These are phyloP conservation scores for Zosterops hypoxanthus DNA, from an alignment of 2,113 vertebrate species.

Conservation along the genomic window DNA sequence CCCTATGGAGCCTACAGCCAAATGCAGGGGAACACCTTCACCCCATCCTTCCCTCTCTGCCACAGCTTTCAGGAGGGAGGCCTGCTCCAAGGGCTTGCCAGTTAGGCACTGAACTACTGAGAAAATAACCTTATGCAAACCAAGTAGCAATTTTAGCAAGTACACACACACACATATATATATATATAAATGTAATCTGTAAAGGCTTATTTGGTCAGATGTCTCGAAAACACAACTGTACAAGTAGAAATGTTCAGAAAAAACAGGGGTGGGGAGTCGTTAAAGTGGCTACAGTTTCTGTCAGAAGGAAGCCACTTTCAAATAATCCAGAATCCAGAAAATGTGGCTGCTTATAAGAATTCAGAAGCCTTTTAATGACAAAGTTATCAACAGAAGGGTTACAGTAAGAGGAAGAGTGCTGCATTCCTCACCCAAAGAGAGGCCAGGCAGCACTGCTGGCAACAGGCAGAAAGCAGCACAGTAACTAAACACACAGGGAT, in stretches of 20 bases:
- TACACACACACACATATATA: background rate
- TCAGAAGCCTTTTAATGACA: background rate
- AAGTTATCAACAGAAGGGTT: background rate
- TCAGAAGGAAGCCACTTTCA: background rate
- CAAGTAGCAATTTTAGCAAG: background rate
- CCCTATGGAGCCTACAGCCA: fast-evolving
- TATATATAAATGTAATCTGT: too few relatives aligned
- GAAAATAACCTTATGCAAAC: background rate
- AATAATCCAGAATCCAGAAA: background rate
- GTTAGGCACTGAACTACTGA: background rate
- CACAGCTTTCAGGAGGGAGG: fast-evolving
- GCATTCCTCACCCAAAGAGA: background rate
- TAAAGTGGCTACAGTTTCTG: background rate
- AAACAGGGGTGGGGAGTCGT: background rate
- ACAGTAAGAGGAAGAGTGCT: background rate
- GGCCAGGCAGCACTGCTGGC: fast-evolving
- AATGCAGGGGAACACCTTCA: background rate
- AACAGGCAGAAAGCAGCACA: background rate
- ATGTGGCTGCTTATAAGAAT: background rate
- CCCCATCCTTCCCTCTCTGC: background rate
- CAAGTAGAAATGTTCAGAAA: background rate
- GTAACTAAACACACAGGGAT: background rate
- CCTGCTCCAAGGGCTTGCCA: background rate
- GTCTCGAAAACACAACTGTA: background rate
- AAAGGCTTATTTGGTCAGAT: background rate